Percentiles rank a stretch among this genome's conserved stretches.
Evolutionary conservation across 2,888 invertebrate genomes (phyloP).

Genomic region (Epinotia bilunana): DNA sequence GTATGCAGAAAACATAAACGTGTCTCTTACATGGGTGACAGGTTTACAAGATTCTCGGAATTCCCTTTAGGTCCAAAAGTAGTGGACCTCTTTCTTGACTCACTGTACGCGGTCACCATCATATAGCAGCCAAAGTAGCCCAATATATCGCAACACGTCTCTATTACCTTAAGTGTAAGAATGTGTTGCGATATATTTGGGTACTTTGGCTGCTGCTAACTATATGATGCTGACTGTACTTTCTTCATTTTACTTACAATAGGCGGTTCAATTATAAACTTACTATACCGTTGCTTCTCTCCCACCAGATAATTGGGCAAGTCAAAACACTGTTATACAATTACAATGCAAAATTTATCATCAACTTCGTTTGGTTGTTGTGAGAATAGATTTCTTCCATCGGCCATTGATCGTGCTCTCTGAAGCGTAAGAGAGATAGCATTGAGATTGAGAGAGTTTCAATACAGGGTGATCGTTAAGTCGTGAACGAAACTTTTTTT

Average conservation of each 20-base stretch:
- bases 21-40: too few species aligned
- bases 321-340: slow-evolving; percentile 21
- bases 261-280: slow-evolving; percentile 8
- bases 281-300: not conserved
- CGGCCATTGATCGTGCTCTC: slow-evolving; percentile 37
- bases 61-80: too few species aligned
- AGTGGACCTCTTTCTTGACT: too few species aligned
- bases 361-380: slow-evolving; percentile 32
- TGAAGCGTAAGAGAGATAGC: slow-evolving; percentile 34
- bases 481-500: not conserved
- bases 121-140: too few species aligned
- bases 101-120: too few species aligned
- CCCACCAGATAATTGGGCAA: slow-evolving; percentile 29
- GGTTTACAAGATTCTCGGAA: too few species aligned
- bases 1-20: too few species aligned
- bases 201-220: too few species aligned
- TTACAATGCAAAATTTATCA: slow-evolving; percentile 37
- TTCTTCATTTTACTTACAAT: not conserved
- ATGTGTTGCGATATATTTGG: too few species aligned
- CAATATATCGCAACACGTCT: not conserved
- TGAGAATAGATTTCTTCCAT: slow-evolving; percentile 40
- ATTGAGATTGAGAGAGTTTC: slow-evolving; percentile 31
- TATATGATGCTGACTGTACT: not conserved
- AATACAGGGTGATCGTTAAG: not conserved
- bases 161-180: not conserved